A percentile compares a stretch with the other conserved stretches of the same genome.
phyloP scores from a whole-genome alignment of 2,113 vertebrate species.

The Rhinichthys klamathensis region DNA sequence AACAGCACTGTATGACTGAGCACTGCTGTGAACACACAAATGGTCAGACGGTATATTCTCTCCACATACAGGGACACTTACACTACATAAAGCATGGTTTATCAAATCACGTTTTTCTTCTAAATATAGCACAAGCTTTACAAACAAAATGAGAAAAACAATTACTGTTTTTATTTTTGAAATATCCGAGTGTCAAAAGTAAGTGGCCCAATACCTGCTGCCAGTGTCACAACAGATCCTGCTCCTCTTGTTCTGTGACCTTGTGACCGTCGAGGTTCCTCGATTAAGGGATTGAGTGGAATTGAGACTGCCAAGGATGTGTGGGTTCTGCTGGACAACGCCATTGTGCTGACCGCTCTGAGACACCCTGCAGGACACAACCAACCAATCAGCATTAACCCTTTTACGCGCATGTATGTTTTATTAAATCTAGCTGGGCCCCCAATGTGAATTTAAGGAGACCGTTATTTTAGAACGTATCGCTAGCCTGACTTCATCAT shows the following conservation, averaged over 20 bases:
- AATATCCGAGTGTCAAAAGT: too few species aligned
- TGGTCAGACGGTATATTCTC: neutral
- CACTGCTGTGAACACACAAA: constrained; percentile 65
- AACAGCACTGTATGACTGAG: constrained; percentile 57
- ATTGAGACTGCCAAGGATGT: constrained; percentile 78
- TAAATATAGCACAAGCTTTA: too few species aligned
- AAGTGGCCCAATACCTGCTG: constrained; percentile 63
- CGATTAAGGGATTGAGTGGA: constrained; percentile 78
- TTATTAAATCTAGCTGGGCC: too few species aligned
- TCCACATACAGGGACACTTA: too few species aligned
- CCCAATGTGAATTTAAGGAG: too few species aligned
- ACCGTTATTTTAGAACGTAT: too few species aligned
- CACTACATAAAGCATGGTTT: too few species aligned
- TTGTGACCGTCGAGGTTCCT: constrained; percentile 74
- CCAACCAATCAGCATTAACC: neutral
- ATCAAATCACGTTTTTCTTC: neutral
- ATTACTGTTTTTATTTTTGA: neutral
- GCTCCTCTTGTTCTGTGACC: constrained; percentile 76
- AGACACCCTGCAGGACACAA: constrained; percentile 59
- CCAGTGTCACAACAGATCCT: constrained; percentile 72
- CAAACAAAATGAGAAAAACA: too few species aligned
- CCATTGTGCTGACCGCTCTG: constrained; percentile 73
- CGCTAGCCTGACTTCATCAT: too few species aligned
- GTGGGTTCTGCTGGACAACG: constrained; percentile 70
- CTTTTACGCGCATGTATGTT: too few species aligned